Evolutionary conservation across 2,888 invertebrate genomes (phyloP).

Genomic region (Acanthosepion pharaonis): DNA sequence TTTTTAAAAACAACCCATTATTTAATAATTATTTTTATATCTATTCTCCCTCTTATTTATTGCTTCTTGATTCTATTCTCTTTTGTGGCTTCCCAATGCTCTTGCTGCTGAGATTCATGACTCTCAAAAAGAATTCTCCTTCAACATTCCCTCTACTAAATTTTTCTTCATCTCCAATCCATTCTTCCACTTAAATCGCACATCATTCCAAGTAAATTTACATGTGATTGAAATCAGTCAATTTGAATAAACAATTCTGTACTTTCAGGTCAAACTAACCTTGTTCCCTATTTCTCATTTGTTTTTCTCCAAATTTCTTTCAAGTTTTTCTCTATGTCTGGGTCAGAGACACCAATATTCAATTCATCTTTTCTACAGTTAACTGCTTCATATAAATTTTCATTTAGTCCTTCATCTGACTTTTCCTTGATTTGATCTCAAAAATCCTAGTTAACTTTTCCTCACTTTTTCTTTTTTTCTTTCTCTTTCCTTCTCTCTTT

Average conservation of each 20-base stretch:
- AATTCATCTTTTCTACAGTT: neutral
- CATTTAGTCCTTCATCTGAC: neutral
- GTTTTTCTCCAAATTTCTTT: neutral
- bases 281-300: neutral
- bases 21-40: neutral
- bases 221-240: neutral
- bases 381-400: neutral
- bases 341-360: neutral
- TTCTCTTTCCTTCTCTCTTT: neutral
- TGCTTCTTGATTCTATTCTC: neutral
- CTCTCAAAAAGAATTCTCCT: neutral
- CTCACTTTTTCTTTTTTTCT: neutral
- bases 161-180: neutral
- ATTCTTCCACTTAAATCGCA: neutral
- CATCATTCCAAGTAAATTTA: neutral
- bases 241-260: neutral
- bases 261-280: neutral
- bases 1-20: neutral
- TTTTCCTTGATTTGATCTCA: neutral
- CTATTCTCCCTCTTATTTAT: neutral
- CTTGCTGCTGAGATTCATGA: neutral
- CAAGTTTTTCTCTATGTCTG: neutral
- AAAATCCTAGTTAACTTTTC: neutral
- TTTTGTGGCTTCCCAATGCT: neutral
- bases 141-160: neutral